Base-by-base conservation (phyloP, 2,797 vertebrate species). In the Alectoris magna region DNA sequence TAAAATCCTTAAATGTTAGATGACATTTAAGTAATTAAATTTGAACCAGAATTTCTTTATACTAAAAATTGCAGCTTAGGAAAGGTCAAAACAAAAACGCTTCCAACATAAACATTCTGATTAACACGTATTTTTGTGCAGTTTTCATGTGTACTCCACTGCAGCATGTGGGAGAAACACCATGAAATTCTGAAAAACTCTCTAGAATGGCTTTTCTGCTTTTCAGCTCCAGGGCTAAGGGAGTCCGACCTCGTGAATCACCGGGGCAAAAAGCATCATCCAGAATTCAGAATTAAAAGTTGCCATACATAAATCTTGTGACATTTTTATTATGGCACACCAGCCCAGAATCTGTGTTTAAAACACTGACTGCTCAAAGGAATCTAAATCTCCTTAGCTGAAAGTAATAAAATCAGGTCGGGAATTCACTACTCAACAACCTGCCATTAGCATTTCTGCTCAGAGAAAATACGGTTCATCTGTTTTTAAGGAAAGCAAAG, bases 311-410 rank as follows among this genome's bases (percentile, higher is more conserved):
- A 92, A 94, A 84, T 70, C 81, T 75, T 60, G 26, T 84, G 89
- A 77, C 79, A 73, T 48, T 95, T 93, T 93, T 91, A 96, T 84
- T 93, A 73, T 15, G 82, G 44, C 70, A 56, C 0, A 78, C 76
- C 89, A 87, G 73, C 63, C 79, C 71, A 39, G 76, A 92, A 95
- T 89, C 92, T 81, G 63, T 41, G 39, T 93, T 96, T 93, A 84
- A 93, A 94, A 92, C 87, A 93, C 69, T 59, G 84, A 46, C 81
- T 95, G 67, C 73, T 91, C 91, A 67, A 86, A 93, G 55, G 85
- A 86, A 88, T 73, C 93, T 93, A 96, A 93, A 93, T 93, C 94
- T 96, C 80, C 70, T 88, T 67, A 82, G 90, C 86, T 93, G 74
- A 87, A 86, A 41, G 83, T 84, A 94, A 90, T 94, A 92, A 92